Base-by-base conservation (phyloP, 1,140 invertebrate species). In the Lamellibrachia luymesi region DNA sequence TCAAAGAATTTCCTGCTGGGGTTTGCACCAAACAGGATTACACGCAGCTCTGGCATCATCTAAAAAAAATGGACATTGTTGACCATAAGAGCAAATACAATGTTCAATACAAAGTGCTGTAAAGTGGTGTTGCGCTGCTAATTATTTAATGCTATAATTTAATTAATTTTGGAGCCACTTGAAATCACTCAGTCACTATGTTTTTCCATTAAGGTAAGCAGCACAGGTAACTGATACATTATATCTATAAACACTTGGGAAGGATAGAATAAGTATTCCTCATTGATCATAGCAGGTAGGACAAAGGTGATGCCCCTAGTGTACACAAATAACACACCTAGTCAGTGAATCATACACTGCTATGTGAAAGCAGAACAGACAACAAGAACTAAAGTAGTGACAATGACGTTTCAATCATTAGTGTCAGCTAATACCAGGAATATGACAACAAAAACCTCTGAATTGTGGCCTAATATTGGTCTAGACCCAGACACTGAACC, bases 1-100 rank as follows among this genome's bases (percentile, higher is more conserved):
- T 99, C 99, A 95, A 98, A 98, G 97, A 99, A 99, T 97, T 98
- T 99, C 95, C 99, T 98, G 97, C 99, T 99, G 89, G 98, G 97
- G 96, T 99, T 99, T 94, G 97, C 97, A 51, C 99, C 99, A 96
- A 99, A 99, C 92, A 99, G 97, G 51, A 98, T 98, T 92, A 97
- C 98, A 97, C 99, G 98, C 94, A 99, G 98, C 96, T 99, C 98
- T 8, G 99, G 99, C 95, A 99, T 96, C 96, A 99, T 97, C 97
- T 97, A 95, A 13, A 95, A 91, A 91, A 10, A 80, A 8, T 22
- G 64, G 64, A 80, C 64, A 80, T 80, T 22, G 2, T 22, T 17
- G 13, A 56, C 94, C 90, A 94, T 94, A 94, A 94, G 93, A 93
- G 94, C 22, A 93, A 89, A 93, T 4, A 38, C 38, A 91, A 93